phyloP scores from a whole-genome alignment of 1,140 invertebrate genomes.

The Adelges cooleyi region DNA sequence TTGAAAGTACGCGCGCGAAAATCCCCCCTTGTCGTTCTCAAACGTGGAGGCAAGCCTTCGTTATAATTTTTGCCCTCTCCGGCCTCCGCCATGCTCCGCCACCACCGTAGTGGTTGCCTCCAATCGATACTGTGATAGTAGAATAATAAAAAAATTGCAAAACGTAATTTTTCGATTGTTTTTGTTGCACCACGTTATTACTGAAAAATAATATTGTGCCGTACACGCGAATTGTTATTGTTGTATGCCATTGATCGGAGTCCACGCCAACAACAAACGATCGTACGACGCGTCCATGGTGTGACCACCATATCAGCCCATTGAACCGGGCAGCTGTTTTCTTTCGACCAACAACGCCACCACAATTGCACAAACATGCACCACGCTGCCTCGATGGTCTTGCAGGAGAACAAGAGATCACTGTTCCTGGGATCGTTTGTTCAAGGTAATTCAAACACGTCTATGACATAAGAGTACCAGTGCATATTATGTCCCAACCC shows the following conservation, averaged over 20 bases:
- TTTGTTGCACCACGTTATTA: too few species aligned
- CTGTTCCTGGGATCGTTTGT: constrained; percentile 15
- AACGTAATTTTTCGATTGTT: too few species aligned
- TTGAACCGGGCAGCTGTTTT: not conserved
- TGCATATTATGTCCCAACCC: too few species aligned
- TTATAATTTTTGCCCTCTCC: not conserved
- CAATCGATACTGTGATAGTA: constrained; percentile 23
- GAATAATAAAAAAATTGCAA: too few species aligned
- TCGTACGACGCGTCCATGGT: not conserved
- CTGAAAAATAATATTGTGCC: too few species aligned
- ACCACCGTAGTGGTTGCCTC: not conserved
- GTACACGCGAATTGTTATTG: too few species aligned
- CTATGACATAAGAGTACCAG: too few species aligned
- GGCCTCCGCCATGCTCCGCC: not conserved
- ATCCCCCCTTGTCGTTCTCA: not conserved
- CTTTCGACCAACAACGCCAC: too few species aligned
- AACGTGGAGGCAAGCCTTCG: not conserved
- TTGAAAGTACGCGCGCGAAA: constrained; percentile 16
- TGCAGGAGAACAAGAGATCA: constrained; percentile 17
- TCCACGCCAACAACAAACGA: too few species aligned
- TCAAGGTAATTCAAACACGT: constrained; percentile 25
- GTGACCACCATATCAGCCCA: not conserved
- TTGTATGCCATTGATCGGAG: too few species aligned
- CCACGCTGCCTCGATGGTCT: constrained; percentile 4
- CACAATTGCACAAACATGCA: not conserved